A percentile compares a stretch with the other conserved stretches of the same genome.
These are phyloP conservation scores for Pristionchus fissidentatus DNA, from an alignment of 2,888 invertebrate species.

Conservation along the genomic window DNA sequence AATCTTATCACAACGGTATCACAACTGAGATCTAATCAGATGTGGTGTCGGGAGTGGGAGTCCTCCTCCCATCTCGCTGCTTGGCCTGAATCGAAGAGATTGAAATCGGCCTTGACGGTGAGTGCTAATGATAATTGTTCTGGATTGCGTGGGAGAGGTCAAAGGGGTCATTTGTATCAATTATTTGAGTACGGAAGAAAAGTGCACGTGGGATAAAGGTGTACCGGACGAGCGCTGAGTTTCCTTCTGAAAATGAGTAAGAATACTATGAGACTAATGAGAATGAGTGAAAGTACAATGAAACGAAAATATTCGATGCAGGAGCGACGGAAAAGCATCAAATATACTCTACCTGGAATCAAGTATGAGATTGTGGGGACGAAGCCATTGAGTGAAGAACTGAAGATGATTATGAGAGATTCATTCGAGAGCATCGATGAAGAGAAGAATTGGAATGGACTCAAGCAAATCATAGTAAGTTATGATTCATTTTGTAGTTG, in stretches of 20 bases:
- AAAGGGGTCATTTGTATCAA: neutral
- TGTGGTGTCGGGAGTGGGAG: conserved; percentile 49
- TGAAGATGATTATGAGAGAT: neutral
- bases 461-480: conserved; percentile 59
- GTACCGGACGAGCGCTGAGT: neutral
- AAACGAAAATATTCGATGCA: conserved; percentile 21
- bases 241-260: too few relatives aligned
- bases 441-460: conserved; percentile 54
- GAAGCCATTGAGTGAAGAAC: conserved; percentile 21
- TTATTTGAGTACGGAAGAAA: neutral
- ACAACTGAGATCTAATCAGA: neutral
- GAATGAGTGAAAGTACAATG: neutral
- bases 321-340: conserved; percentile 50
- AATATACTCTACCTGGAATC: conserved; percentile 70
- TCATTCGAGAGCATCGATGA: conserved; percentile 50
- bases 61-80: conserved; percentile 27
- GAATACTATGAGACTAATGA: too few relatives aligned
- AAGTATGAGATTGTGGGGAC: conserved; percentile 56
- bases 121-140: conserved; percentile 10
- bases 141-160: conserved; percentile 24
- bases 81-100: conserved; percentile 49
- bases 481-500: neutral
- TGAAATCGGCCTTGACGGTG: conserved; percentile 48
- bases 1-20: neutral
- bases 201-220: neutral